phyloP scores from a whole-genome alignment of 2,113 vertebrate species.

The Myotis davidii region DNA sequence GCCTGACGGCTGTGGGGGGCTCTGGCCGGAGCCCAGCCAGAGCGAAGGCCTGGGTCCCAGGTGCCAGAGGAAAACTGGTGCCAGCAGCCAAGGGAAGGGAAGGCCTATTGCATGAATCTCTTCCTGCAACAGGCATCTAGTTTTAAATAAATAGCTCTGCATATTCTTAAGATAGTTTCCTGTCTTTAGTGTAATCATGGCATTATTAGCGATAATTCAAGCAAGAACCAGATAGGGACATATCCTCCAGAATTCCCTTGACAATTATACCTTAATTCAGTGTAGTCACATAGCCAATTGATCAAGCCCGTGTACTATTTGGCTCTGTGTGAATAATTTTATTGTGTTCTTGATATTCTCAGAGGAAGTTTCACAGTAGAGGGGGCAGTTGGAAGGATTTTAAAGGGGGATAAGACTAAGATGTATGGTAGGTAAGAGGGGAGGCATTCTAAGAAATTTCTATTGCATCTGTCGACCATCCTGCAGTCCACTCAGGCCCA shows the following conservation, averaged over 20 bases:
- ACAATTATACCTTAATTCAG: conserved; percentile 28
- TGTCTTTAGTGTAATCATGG: neutral
- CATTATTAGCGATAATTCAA: conserved; percentile 28
- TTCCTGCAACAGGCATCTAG: neutral
- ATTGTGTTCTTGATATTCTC: conserved; percentile 11
- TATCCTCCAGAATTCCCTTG: neutral
- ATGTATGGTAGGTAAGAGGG: neutral
- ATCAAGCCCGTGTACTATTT: neutral
- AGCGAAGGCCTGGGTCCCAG: too few relatives aligned
- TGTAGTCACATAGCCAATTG: conserved; percentile 1
- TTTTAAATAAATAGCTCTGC: conserved; percentile 16
- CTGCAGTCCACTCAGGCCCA: neutral
- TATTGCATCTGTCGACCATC: neutral
- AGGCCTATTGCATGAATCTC: too few relatives aligned
- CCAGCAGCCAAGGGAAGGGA: too few relatives aligned
- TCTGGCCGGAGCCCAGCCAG: too few relatives aligned
- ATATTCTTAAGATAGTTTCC: neutral
- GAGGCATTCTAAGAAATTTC: neutral
- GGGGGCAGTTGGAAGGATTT: neutral
- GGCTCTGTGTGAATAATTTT: neutral
- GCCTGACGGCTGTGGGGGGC: too few relatives aligned
- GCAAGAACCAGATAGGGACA: neutral
- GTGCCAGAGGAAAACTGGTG: too few relatives aligned
- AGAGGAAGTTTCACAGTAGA: neutral
- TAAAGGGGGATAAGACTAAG: neutral